A percentile compares a stretch with the other conserved stretches of the same genome.
These are phyloP conservation scores for Diglossa cyanea DNA, from an alignment of 2,797 vertebrate species.

Conservation along the genomic window DNA sequence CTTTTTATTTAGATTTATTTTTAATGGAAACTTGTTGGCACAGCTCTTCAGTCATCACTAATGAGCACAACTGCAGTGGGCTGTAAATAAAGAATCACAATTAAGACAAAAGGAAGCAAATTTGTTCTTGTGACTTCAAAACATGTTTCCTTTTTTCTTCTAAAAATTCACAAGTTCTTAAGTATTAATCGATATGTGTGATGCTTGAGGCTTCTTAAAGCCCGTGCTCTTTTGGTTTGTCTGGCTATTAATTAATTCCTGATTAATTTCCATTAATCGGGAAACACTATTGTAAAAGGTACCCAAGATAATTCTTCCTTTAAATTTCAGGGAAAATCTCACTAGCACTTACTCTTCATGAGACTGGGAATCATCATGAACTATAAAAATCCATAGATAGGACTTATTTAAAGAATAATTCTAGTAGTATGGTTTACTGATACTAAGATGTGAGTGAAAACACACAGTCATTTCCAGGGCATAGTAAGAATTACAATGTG, in stretches of 20 bases:
- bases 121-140: not conserved
- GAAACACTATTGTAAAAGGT: not conserved
- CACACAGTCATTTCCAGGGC: not conserved
- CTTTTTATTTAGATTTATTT: not conserved
- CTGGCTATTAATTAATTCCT: not conserved
- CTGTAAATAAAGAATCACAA: not conserved
- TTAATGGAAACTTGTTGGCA: not conserved
- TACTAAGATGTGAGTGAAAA: not conserved
- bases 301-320: not conserved
- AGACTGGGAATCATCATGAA: not conserved
- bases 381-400: not conserved
- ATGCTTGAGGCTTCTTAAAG: not conserved
- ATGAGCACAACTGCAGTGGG: not conserved
- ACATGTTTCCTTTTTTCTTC: not conserved
- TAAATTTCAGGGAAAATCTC: not conserved
- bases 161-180: not conserved
- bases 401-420: not conserved
- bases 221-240: not conserved
- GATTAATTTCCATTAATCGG: not conserved
- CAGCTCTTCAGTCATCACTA: not conserved
- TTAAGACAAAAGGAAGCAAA: not conserved
- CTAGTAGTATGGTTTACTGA: not conserved
- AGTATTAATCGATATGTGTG: accelerated
- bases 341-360: not conserved
- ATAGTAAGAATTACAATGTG: not conserved